Base-by-base conservation (phyloP, 2,888 invertebrate genomes). In the Ceratothoa steindachneri region DNA sequence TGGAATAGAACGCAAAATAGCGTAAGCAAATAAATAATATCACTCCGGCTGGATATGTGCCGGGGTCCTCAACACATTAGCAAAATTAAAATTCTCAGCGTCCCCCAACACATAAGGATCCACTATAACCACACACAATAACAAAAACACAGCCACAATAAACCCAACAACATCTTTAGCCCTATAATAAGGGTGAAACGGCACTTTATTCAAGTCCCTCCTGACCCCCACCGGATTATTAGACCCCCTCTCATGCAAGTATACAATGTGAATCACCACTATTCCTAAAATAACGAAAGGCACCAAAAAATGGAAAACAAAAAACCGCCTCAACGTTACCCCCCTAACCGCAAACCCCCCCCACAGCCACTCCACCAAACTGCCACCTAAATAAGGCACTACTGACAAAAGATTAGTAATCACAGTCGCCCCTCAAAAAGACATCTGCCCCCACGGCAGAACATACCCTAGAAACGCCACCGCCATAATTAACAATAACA, bases 21-120 rank as follows among this genome's bases (percentile, higher is more conserved):
- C 90, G 84, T 92, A 92, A 15, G 91, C 91, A 87, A 91, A 92
- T 86, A 92, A 84, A 82, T 92, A 93, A 84, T 92, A 92, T 89
- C 91, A 92, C 88, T 93, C 92, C 65, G 91, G 91, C 88, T 92
- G 90, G 86, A 92, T 92, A 83, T 91, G 91, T 5, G 87, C 83
- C 0, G 91, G 91, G 0, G 91, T 91, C 19, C 89, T 86, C 86
- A 90, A 82, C 0, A 89, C 87, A 80, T 90, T 90, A 2, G 90
- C 90, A 0, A 88, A 88, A 24, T 87, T 89, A 85, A 90, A 92
- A 85, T 91, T 92, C 86, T 91, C 91, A 0, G 90, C 89, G 30
- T 91, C 90, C 81, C 88, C 87, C 83, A 91, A 81, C 83, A 89
- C 78, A 81, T 88, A 88, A 0, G 90, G 90, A 2, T 84, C 85